Conservation (phyloP, 1,140 invertebrate species). For the Eulimnadia texana region DNA sequence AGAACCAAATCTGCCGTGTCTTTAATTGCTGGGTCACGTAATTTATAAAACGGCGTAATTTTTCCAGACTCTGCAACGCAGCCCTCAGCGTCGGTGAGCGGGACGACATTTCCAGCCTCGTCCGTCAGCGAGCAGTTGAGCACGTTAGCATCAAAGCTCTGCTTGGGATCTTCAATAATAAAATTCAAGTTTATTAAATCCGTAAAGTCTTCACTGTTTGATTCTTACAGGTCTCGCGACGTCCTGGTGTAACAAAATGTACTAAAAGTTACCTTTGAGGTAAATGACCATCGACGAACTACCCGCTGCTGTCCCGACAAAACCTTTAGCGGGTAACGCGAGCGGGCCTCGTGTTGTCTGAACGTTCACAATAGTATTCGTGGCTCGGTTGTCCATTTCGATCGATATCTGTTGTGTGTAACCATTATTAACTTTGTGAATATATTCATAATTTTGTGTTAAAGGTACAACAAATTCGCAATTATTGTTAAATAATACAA, state of each 20-base stretch:
- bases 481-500: too few relatives aligned
- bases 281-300: slow-evolving; percentile 10
- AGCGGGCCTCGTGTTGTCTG: neutral
- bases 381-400: slow-evolving; percentile 2
- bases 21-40: neutral
- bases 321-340: neutral
- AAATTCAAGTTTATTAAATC: too few relatives aligned
- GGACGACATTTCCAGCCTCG: slow-evolving; percentile 1
- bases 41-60: slow-evolving; percentile 12
- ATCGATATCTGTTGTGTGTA: neutral
- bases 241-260: neutral
- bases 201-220: too few relatives aligned
- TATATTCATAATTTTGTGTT: neutral
- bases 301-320: neutral
- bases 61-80: neutral
- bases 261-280: slow-evolving; percentile 7
- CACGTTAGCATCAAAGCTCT: slow-evolving; percentile 3
- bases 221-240: neutral
- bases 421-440: neutral
- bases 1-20: slow-evolving; percentile 7
- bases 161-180: neutral
- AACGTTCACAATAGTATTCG: slow-evolving; percentile 1
- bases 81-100: slow-evolving; percentile 8
- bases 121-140: slow-evolving; percentile 5
- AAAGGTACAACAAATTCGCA: too few relatives aligned